Base-by-base conservation (phyloP, 2,888 invertebrate genomes). In the Drosophila paranaensis region DNA sequence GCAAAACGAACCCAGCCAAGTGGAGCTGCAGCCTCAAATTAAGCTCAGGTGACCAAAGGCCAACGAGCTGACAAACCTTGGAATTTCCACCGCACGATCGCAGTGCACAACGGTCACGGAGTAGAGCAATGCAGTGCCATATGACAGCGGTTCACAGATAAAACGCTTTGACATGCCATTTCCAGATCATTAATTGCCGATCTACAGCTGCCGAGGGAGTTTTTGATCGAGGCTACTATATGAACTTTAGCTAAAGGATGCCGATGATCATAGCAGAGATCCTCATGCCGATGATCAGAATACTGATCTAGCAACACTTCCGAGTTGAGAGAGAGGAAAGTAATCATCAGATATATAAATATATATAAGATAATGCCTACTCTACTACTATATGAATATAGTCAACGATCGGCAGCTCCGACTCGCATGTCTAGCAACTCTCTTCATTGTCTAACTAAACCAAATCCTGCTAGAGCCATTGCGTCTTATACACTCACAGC, bases 1-100 rank as follows among this genome's bases (percentile, higher is more conserved):
- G 63, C 72, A 71, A 72, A 80, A 71, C 71, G 65, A 76, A 73
- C 48, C 48, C 55, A 69, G 46, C 76, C 43, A 56, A 60, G 46
- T 58, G 62, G 25, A 40, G 27, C 66, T 50, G 20, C 57, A 58
- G 61, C 70, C 64, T 83, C 89, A 88, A 90, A 90, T 90, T 90
- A 89, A 90, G 82, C 82, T 79, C 88, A 88, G 91, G 91, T 91
- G 91, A 90, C 86, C 90, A 91, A 82, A 88, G 91, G 91, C 90
- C 91, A 91, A 91, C 91, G 80, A 90, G 89, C 91, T 91, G 91
- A 90, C 90, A 91, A 85, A 81, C 83, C 89, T 77, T 66, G 81
- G 89, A 81, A 84, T 85, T 77, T 71, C 39, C 39, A 69, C 72
- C 72, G 67, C 77, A 78, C 77, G 77, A 77, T 77, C 76, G 51